These are phyloP conservation scores for Zootermopsis nevadensis DNA, from an alignment of 2,888 invertebrate species.

Conservation along the genomic window DNA sequence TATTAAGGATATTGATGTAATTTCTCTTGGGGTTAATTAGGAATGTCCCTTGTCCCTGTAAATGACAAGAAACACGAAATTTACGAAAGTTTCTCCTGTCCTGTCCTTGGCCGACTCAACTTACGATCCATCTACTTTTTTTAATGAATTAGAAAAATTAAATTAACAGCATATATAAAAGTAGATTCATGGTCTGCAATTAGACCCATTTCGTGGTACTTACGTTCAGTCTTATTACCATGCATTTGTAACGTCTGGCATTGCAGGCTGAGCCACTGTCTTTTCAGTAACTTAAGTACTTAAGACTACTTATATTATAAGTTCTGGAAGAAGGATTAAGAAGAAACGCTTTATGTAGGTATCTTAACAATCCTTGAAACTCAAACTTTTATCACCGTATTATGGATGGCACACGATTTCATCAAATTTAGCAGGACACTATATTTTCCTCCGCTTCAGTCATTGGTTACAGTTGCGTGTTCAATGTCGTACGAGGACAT, in stretches of 20 bases:
- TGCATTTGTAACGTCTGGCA: neutral
- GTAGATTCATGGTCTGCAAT: neutral
- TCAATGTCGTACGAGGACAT: too few species aligned
- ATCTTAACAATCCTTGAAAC: neutral
- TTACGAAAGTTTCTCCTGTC: neutral
- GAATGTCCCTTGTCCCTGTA: neutral
- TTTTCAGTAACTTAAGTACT: neutral
- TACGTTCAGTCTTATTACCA: neutral
- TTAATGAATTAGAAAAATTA: neutral
- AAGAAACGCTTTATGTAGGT: neutral
- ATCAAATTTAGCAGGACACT: too few species aligned
- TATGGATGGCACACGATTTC: neutral
- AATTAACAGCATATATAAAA: neutral
- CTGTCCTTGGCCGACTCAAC: neutral
- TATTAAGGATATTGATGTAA: neutral
- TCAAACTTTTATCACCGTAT: neutral
- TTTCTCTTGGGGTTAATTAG: neutral
- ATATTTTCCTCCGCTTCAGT: too few species aligned
- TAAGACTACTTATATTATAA: neutral
- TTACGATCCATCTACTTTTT: neutral
- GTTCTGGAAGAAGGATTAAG: neutral
- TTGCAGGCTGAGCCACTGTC: neutral
- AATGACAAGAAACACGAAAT: constrained; percentile 20
- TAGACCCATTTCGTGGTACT: neutral
- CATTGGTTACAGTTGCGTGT: too few species aligned